Conservation (phyloP, 2,797 vertebrate species). For the Sebastes ruberrimus region DNA sequence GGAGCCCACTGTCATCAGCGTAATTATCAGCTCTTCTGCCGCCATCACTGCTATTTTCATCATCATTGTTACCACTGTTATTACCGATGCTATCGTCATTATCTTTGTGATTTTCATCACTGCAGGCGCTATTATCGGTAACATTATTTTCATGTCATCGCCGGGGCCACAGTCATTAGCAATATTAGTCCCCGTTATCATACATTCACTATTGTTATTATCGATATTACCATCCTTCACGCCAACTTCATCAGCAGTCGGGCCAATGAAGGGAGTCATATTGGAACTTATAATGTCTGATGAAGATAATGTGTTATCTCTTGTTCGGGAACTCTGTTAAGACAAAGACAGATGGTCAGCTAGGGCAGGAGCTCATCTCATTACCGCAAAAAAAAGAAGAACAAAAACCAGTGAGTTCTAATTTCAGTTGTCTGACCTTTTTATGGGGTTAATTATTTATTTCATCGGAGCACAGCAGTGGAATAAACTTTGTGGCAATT, state of each 20-base stretch:
- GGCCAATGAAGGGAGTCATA: constrained; percentile 43
- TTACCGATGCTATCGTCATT: constrained; percentile 58
- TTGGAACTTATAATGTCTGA: constrained; percentile 47
- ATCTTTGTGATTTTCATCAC: constrained; percentile 49
- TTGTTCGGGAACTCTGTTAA: constrained; percentile 37
- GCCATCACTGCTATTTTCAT: constrained; percentile 56
- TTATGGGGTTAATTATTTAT: constrained; percentile 82
- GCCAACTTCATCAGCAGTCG: constrained; percentile 35
- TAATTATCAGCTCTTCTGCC: constrained; percentile 66
- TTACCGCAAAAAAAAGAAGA: constrained; percentile 43
- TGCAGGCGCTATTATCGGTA: constrained; percentile 17
- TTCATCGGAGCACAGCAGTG: constrained; percentile 70
- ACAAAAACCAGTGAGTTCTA: constrained; percentile 66
- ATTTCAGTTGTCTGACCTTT: constrained; percentile 79
- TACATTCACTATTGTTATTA: constrained; percentile 40
- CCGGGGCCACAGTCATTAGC: constrained; percentile 53
- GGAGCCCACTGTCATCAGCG: constrained; percentile 60
- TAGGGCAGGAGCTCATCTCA: constrained; percentile 56
- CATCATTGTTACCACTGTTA: constrained; percentile 60
- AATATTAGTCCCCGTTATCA: constrained; percentile 60
- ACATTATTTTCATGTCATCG: constrained; percentile 51
- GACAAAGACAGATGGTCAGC: constrained; percentile 67
- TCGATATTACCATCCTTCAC: constrained; percentile 57
- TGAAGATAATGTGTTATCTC: constrained; percentile 65
- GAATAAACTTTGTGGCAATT: constrained; percentile 81